Conservation (phyloP, 1,140 invertebrate genomes). For the Cotesia glomerata region DNA sequence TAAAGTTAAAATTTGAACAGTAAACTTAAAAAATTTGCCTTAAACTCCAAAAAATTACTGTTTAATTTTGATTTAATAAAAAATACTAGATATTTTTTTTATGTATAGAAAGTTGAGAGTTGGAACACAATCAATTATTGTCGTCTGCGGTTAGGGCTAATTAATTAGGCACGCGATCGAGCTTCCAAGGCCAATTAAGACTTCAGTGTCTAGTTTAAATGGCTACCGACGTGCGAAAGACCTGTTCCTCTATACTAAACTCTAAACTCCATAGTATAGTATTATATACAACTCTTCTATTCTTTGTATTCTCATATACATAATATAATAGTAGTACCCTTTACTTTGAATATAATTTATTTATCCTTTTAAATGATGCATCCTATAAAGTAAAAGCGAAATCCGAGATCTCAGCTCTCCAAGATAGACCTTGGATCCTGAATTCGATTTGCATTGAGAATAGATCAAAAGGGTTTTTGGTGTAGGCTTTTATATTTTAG, state of each 20-base stretch:
- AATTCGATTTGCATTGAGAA: too few relatives aligned
- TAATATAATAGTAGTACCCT: not conserved
- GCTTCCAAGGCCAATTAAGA: conserved; percentile 54
- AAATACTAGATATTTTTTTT: not conserved
- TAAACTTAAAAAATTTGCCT: too few relatives aligned
- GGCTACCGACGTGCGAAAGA: conserved; percentile 22
- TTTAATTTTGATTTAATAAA: not conserved
- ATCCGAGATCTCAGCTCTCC: too few relatives aligned
- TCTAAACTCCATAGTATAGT: not conserved
- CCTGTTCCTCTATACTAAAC: conserved; percentile 8
- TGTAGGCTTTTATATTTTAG: too few relatives aligned
- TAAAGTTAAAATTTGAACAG: too few relatives aligned
- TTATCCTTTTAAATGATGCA: not conserved
- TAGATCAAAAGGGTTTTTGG: not conserved
- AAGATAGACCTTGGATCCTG: too few relatives aligned
- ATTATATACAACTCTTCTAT: not conserved
- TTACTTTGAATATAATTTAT: not conserved
- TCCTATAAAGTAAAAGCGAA: too few relatives aligned
- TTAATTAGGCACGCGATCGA: conserved; percentile 59
- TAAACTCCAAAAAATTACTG: too few relatives aligned
- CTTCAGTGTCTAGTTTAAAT: conserved; percentile 41
- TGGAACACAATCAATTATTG: conserved; percentile 51
- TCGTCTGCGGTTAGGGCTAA: conserved; percentile 42
- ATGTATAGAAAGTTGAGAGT: not conserved
- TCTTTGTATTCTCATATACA: not conserved